A percentile compares a stretch with the other conserved stretches of the same genome.
phyloP scores from a whole-genome alignment of 2,113 vertebrate genomes.

The Promerops cafer region DNA sequence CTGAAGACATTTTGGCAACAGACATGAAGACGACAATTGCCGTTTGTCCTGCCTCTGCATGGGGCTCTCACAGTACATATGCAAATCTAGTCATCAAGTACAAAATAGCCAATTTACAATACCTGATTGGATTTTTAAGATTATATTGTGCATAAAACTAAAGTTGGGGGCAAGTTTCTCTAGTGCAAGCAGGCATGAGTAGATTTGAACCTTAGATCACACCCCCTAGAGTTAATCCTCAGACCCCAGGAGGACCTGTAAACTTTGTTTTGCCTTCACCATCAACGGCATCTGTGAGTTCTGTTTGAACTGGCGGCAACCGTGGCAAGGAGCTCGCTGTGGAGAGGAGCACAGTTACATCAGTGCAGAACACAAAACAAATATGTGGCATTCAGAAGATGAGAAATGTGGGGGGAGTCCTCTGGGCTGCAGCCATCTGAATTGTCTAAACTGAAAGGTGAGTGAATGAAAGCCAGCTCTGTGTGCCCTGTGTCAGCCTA shows the following conservation, averaged over 20 bases:
- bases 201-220: neutral
- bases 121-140: slow-evolving; percentile 44
- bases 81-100: slow-evolving; percentile 49
- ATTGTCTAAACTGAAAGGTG: slow-evolving; percentile 50
- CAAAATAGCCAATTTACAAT: slow-evolving; percentile 59
- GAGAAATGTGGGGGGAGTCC: neutral
- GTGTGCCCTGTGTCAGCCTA: neutral
- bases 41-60: slow-evolving; percentile 45
- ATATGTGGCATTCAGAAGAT: slow-evolving; percentile 11
- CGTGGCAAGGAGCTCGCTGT: neutral
- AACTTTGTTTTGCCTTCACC: neutral
- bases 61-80: slow-evolving; percentile 40
- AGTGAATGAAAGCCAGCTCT: slow-evolving; percentile 35
- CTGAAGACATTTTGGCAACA: slow-evolving; percentile 48
- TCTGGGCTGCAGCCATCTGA: slow-evolving; percentile 39
- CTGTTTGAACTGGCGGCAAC: neutral
- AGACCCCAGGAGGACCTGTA: slow-evolving; percentile 10
- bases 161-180: slow-evolving; percentile 11
- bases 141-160: slow-evolving; percentile 62
- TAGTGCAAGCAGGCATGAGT: slow-evolving; percentile 32
- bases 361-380: slow-evolving; percentile 31
- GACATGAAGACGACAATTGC: slow-evolving; percentile 27
- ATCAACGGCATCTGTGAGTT: neutral
- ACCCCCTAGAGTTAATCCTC: slow-evolving; percentile 11
- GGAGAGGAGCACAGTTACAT: neutral